phyloP scores from a whole-genome alignment of 2,797 vertebrate genomes.

The Molossus alvarezi region DNA sequence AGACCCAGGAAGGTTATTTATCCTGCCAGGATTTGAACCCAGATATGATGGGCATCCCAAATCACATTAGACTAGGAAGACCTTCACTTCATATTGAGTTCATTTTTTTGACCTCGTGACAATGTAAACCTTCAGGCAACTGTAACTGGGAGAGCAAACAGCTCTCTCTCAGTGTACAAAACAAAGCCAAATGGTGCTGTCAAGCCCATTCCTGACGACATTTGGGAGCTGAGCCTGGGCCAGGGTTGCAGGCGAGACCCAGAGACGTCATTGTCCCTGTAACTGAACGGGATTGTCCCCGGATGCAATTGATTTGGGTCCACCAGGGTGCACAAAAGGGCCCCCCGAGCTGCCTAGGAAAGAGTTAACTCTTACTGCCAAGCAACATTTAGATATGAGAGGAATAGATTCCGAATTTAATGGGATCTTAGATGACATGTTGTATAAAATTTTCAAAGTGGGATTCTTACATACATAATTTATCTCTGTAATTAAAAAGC shows the following conservation, averaged over 20 bases:
- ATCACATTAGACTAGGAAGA: not conserved
- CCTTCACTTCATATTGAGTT: not conserved
- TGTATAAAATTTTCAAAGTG: conserved; percentile 74
- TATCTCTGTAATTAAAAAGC: conserved; percentile 84
- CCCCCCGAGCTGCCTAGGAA: not conserved
- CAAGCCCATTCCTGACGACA: not conserved
- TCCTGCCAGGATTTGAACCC: not conserved
- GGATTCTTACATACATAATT: conserved; percentile 85
- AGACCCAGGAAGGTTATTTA: not conserved
- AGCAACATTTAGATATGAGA: not conserved
- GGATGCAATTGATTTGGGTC: not conserved
- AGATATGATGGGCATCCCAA: not conserved
- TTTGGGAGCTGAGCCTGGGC: not conserved
- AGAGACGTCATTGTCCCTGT: not conserved
- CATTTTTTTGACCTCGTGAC: not conserved
- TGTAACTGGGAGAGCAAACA: not conserved
- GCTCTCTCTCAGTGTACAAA: not conserved
- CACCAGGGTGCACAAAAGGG: not conserved
- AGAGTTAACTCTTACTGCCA: conserved; percentile 61
- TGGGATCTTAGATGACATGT: conserved; percentile 66
- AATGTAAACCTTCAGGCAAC: not conserved
- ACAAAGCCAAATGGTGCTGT: not conserved
- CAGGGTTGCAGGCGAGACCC: too few species aligned
- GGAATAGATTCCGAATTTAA: conserved; percentile 66
- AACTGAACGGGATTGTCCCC: not conserved